phyloP scores from a whole-genome alignment of 1,140 invertebrate genomes.

The Patella vulgata region DNA sequence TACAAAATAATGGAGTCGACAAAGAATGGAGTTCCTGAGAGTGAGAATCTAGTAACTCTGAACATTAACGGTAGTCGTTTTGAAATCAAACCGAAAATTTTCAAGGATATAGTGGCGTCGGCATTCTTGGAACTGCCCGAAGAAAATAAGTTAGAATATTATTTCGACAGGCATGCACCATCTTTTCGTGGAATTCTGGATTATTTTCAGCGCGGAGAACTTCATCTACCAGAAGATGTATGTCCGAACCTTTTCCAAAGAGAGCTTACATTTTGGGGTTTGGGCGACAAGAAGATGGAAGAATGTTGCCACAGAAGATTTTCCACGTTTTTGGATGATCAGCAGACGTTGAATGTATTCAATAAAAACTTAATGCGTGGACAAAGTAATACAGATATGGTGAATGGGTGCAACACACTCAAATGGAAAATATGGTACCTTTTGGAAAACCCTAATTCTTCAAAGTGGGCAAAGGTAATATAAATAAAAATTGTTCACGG shows the following conservation, averaged over 20 bases:
- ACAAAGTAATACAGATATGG: not conserved
- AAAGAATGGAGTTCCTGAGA: too few species aligned
- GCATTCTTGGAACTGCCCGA: not conserved
- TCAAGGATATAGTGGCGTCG: not conserved
- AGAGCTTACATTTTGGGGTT: constrained; percentile 52
- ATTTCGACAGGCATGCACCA: constrained; percentile 26
- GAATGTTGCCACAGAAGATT: constrained; percentile 49
- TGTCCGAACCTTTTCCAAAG: constrained; percentile 41
- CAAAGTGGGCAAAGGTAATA: constrained; percentile 32
- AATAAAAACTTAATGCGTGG: constrained; percentile 3
- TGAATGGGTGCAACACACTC: constrained; percentile 19
- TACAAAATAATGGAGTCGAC: too few species aligned
- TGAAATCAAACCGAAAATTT: not conserved
- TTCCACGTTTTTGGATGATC: constrained; percentile 34
- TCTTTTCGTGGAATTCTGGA: constrained; percentile 43
- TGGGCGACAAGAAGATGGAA: constrained; percentile 30
- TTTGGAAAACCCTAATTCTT: constrained; percentile 40
- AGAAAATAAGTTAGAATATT: constrained; percentile 73
- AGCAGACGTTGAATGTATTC: constrained; percentile 33
- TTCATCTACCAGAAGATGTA: constrained; percentile 43
- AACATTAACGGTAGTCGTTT: constrained; percentile 10
- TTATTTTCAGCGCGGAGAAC: constrained; percentile 43
- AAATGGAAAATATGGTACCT: constrained; percentile 30
- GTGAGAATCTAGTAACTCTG: not conserved
- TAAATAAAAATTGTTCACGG: too few species aligned